A percentile compares a stretch with the other conserved stretches of the same genome.
Evolutionary conservation across 2,113 vertebrate species (phyloP).

Genomic region (Accipiter cooperii): DNA sequence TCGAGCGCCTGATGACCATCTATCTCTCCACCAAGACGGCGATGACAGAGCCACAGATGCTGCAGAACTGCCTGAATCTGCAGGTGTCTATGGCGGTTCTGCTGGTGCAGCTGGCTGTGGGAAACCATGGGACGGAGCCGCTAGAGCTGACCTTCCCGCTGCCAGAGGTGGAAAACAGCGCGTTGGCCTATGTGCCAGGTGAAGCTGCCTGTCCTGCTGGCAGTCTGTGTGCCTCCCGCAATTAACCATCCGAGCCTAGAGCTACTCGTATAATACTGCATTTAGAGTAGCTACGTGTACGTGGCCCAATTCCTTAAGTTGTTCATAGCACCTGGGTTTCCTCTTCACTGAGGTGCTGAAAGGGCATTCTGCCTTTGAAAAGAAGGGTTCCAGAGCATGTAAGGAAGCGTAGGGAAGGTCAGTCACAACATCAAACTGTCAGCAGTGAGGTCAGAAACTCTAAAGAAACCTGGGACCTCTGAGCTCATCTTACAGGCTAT

Average conservation of each 20-base stretch:
- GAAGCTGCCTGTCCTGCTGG: not conserved
- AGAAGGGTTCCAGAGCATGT: not conserved
- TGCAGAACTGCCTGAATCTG: constrained; percentile 93
- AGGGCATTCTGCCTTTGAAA: not conserved
- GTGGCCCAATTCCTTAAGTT: not conserved
- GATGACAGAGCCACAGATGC: constrained; percentile 88
- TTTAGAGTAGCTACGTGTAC: too few species aligned
- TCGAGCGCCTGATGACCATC: constrained; percentile 94
- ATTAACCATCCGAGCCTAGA: not conserved
- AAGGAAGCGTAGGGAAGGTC: not conserved
- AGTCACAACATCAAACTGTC: too few species aligned
- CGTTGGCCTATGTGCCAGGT: constrained; percentile 92
- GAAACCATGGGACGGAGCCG: constrained; percentile 82
- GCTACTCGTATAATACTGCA: not conserved
- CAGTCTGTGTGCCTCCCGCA: accelerated
- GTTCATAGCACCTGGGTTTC: not conserved
- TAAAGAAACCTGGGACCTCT: not conserved
- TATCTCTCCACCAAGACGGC: constrained; percentile 96
- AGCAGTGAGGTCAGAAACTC: not conserved
- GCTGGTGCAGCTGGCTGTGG: constrained; percentile 87
- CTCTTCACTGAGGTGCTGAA: not conserved
- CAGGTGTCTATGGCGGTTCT: constrained; percentile 91
- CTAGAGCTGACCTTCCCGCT: constrained; percentile 84
- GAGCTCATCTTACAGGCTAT: not conserved
- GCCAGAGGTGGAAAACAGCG: constrained; percentile 73